A percentile compares a stretch with the other conserved stretches of the same genome.
phyloP scores from a whole-genome alignment of 2,888 invertebrate species.

The Eucriotettix oculatus region DNA sequence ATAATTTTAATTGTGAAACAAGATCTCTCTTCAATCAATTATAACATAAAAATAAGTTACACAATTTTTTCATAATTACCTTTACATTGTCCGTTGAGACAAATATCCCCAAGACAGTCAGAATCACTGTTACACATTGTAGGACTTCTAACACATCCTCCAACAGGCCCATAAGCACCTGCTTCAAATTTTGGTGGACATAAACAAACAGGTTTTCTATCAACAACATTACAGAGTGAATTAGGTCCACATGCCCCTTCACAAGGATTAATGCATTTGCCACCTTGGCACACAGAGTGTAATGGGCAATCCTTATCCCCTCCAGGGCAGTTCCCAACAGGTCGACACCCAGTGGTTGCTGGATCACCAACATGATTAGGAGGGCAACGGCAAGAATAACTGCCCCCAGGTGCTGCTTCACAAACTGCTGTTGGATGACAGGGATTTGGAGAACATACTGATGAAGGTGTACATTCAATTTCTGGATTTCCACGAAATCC shows the following conservation, averaged over 20 bases:
- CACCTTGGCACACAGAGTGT: conserved; percentile 52
- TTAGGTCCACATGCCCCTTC: conserved; percentile 68
- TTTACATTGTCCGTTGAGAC: conserved; percentile 69
- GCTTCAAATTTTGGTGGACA: conserved; percentile 63
- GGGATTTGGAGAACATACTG: conserved; percentile 57
- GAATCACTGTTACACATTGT: conserved; percentile 48
- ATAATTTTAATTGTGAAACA: too few species aligned
- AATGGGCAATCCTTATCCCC: conserved; percentile 59
- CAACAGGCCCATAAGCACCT: conserved; percentile 37
- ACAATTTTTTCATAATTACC: conserved; percentile 18
- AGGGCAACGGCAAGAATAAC: conserved; percentile 66
- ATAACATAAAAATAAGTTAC: too few species aligned
- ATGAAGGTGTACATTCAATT: conserved; percentile 46
- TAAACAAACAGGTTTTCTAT: conserved; percentile 58
- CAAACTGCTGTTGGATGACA: conserved; percentile 72
- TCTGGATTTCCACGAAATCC: conserved; percentile 67
- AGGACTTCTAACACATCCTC: conserved; percentile 56
- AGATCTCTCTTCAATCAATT: too few species aligned
- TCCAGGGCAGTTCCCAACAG: conserved; percentile 56
- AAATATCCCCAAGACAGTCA: conserved; percentile 65
- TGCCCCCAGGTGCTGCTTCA: conserved; percentile 34
- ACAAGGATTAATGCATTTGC: conserved; percentile 65
- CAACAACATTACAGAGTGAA: conserved; percentile 60
- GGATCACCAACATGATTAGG: conserved; percentile 62
- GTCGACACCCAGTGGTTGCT: conserved; percentile 53